Percentiles rank a stretch among this genome's conserved stretches.
phyloP scores from a whole-genome alignment of 2,113 vertebrate species.

The Leucopsar rothschildi region DNA sequence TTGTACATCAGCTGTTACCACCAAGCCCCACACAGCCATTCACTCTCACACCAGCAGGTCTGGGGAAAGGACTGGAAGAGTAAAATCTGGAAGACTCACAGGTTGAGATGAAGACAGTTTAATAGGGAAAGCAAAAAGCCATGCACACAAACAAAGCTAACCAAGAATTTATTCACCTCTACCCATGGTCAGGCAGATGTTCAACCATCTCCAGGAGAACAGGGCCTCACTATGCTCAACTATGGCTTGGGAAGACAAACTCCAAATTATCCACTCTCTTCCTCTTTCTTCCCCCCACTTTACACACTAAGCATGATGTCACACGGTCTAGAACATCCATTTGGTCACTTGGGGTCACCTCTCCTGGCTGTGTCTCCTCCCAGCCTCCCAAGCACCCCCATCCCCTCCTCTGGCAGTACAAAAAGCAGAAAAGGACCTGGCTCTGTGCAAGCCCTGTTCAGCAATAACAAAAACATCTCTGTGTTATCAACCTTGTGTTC shows the following conservation, averaged over 20 bases:
- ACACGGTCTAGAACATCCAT: not conserved
- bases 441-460: not conserved
- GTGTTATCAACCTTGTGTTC: not conserved
- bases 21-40: no score
- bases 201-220: not conserved
- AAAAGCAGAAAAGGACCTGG: not conserved
- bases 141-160: not conserved
- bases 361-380: not conserved
- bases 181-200: not conserved
- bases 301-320: rapidly evolving
- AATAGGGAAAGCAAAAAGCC: not conserved
- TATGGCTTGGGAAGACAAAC: not conserved
- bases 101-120: not conserved
- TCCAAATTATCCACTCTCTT: not conserved
- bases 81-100: not conserved
- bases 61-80: not conserved
- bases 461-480: not conserved
- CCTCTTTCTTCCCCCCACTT: not conserved
- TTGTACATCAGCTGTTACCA: not conserved
- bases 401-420: rapidly evolving
- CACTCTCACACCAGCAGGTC: not conserved
- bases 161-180: not conserved
- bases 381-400: not conserved
- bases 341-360: rapidly evolving
- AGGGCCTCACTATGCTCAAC: not conserved